Conservation (phyloP, 2,113 vertebrate genomes). For the Chlamydotis undulata region DNA sequence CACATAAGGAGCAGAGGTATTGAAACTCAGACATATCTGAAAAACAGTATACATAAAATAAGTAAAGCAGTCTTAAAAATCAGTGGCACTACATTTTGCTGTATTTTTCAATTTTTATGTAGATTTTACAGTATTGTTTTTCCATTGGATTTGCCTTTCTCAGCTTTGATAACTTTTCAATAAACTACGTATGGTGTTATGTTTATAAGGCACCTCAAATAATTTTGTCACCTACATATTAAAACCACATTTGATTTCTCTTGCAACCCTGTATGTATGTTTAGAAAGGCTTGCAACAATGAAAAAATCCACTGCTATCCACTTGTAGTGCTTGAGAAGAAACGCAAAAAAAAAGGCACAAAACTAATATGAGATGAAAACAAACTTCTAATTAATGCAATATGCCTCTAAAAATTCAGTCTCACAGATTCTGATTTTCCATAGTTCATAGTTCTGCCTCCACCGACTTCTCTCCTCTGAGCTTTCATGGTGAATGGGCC, state of each 20-base stretch:
- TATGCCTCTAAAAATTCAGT: not conserved
- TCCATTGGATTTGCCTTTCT: not conserved
- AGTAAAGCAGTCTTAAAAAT: not conserved
- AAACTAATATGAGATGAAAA: not conserved
- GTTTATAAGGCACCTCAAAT: not conserved
- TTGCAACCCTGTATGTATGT: not conserved
- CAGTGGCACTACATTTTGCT: not conserved
- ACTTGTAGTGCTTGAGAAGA: not conserved
- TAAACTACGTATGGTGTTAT: not conserved
- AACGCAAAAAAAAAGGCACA: not conserved
- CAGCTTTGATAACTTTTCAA: not conserved
- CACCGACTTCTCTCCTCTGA: not conserved
- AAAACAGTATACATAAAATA: not conserved
- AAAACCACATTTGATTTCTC: not conserved
- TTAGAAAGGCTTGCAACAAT: not conserved
- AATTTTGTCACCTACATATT: not conserved
- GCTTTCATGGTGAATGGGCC: not conserved
- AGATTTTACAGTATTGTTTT: not conserved
- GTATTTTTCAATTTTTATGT: not conserved
- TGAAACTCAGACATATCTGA: constrained; percentile 61
- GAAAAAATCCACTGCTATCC: not conserved
- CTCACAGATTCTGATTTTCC: not conserved
- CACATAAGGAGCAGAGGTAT: constrained; percentile 20
- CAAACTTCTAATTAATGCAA: not conserved
- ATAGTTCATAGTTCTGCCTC: not conserved